A percentile compares a stretch with the other conserved stretches of the same genome.
phyloP scores from a whole-genome alignment of 1,140 invertebrate genomes.

The Cydia amplana region DNA sequence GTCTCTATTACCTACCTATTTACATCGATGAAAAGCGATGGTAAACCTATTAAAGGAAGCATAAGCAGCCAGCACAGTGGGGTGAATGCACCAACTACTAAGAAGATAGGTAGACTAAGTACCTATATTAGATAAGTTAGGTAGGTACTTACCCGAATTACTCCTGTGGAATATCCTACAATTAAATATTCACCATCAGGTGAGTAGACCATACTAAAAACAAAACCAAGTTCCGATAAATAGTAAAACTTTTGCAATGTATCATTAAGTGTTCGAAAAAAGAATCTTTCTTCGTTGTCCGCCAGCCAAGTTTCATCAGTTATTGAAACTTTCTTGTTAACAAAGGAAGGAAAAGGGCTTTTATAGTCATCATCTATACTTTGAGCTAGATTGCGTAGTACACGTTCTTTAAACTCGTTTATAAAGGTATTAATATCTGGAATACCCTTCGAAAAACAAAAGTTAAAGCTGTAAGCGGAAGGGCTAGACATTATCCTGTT shows the following conservation, averaged over 20 bases:
- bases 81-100: no score
- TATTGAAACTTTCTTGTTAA: constrained; percentile 47
- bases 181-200: constrained; percentile 58
- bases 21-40: no score
- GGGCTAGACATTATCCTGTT: not conserved
- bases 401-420: constrained; percentile 57
- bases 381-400: constrained; percentile 48
- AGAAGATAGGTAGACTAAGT: no score
- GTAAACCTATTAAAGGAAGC: not conserved
- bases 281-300: constrained; percentile 60
- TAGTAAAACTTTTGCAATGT: constrained; percentile 47
- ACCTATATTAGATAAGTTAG: no score
- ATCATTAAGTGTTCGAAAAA: constrained; percentile 59
- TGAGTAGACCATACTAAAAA: constrained; percentile 59
- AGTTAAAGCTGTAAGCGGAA: not conserved
- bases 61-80: no score
- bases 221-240: constrained; percentile 61
- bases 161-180: constrained; percentile 61
- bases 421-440: constrained; percentile 58
- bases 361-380: constrained; percentile 43
- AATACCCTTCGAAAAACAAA: not conserved
- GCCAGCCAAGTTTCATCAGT: constrained; percentile 52
- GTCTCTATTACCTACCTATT: no score
- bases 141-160: constrained; percentile 65
- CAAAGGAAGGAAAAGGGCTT: constrained; percentile 59